phyloP scores from a whole-genome alignment of 2,888 invertebrate species.

The Spialia ferax region DNA sequence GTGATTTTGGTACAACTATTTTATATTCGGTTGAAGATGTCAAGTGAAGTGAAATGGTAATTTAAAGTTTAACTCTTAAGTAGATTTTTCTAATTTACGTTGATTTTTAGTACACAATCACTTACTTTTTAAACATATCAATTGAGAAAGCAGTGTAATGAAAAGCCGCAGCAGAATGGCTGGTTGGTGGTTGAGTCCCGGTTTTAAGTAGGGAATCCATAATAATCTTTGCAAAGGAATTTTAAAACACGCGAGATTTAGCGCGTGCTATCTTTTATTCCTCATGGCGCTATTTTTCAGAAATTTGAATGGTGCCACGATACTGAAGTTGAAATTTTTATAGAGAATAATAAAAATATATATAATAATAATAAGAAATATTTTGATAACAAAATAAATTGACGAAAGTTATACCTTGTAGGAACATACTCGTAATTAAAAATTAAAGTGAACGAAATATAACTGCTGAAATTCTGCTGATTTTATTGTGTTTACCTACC shows the following conservation, averaged over 20 bases:
- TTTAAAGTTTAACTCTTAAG: too few species aligned
- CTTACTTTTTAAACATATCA: neutral
- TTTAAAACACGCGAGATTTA: constrained; percentile 22
- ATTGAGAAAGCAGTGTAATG: constrained; percentile 6
- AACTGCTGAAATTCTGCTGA: too few species aligned
- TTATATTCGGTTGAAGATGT: neutral
- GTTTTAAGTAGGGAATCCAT: constrained; percentile 26
- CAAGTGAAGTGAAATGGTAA: too few species aligned
- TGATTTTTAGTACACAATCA: neutral
- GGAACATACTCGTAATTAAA: too few species aligned
- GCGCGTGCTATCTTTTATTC: neutral
- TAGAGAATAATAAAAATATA: too few species aligned
- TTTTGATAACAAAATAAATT: too few species aligned
- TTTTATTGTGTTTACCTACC: too few species aligned
- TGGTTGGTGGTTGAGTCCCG: constrained; percentile 20
- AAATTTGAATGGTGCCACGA: neutral
- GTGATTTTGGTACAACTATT: neutral
- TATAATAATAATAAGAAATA: too few species aligned
- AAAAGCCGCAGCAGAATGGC: constrained; percentile 19
- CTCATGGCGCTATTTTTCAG: constrained; percentile 1
- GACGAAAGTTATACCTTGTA: too few species aligned
- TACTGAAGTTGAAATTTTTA: neutral
- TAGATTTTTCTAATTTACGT: too few species aligned
- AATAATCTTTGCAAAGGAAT: constrained; percentile 9
- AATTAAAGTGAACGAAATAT: too few species aligned